A percentile compares a stretch with the other conserved stretches of the same genome.
Evolutionary conservation across 2,113 vertebrate genomes (phyloP).

Genomic region (Hiodon tergisus): DNA sequence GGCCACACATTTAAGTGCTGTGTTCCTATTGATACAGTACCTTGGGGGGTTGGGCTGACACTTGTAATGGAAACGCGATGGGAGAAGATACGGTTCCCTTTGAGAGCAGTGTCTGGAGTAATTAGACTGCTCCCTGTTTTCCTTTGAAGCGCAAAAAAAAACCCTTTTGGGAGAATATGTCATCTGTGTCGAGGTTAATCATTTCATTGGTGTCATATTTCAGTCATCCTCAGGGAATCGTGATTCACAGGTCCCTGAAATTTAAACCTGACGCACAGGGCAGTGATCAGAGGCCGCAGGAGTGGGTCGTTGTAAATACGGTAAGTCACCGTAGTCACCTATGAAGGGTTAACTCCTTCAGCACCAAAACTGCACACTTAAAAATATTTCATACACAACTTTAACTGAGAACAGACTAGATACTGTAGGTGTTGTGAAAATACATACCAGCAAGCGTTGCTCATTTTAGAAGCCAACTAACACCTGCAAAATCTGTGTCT

Average conservation of each 20-base stretch:
- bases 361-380: not conserved
- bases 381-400: not conserved
- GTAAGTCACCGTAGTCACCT: conserved; percentile 18
- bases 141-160: not conserved
- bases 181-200: conserved; percentile 2
- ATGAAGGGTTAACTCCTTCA: not conserved
- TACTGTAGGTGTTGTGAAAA: no score
- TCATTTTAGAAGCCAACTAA: no score
- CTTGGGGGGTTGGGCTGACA: no score
- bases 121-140: not conserved
- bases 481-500: no score
- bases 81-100: not conserved
- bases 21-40: no score
- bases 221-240: conserved; percentile 23
- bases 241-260: conserved; percentile 35
- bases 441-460: no score
- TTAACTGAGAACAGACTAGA: no score
- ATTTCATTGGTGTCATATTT: not conserved
- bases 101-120: not conserved
- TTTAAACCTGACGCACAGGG: conserved; percentile 29
- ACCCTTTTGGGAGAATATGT: conserved; percentile 3
- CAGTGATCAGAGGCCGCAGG: conserved; percentile 43
- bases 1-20: no score
- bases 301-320: conserved; percentile 25
- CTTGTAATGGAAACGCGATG: no score